Base-by-base conservation (phyloP, 2,797 vertebrate genomes). In the Parauchenoglanis punctatus region DNA sequence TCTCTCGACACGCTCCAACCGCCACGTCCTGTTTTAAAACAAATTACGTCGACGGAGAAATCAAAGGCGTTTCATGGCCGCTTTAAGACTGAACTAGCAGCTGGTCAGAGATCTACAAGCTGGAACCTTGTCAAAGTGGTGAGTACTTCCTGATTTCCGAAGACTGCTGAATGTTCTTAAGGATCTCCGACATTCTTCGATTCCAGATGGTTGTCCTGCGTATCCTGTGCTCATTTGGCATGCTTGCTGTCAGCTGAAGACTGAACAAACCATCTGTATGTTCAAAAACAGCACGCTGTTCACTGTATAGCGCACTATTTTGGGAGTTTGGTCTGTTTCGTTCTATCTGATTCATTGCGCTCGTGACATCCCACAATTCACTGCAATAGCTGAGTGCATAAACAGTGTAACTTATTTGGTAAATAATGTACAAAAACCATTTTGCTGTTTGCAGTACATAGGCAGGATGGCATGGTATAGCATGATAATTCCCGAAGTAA, bases 121-220 rank as follows among this genome's bases (percentile, higher is more conserved):
- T 78, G 76, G 76, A 58, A 28, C 17, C 46, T 76, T 15, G 73
- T 18, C 49, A 56, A 31, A 56, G n/a, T 28, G 28, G 2, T 59
- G 77, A 80, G 56, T n/a, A 40, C 28, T 58, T 80, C 54, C 77
- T 58, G 77, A 56, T 77, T 31, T 31, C n/a, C n/a, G 17, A 77
- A 28, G 49, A 17, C 46, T n/a, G 49, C 73, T 54, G n/a, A 25
- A 25, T 25, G 15, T 81, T 25, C 35, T 81, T 44, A 44, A 61
- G 56, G 20, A 81, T 59, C 54, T 80, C 58, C 35, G 25, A 40
- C 31, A 11, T 81, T 81, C 31, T 61, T 61, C 6, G 31, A 13
- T 13, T 81, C 56, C 78, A 81, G 78, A 81, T 81, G 78, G 78
- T 61, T 25, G 2, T 81, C 31, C 78, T 78, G 76, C n/a, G 3